Evolutionary conservation across 1,140 invertebrate genomes (phyloP).

Genomic region (Pantala flavescens): DNA sequence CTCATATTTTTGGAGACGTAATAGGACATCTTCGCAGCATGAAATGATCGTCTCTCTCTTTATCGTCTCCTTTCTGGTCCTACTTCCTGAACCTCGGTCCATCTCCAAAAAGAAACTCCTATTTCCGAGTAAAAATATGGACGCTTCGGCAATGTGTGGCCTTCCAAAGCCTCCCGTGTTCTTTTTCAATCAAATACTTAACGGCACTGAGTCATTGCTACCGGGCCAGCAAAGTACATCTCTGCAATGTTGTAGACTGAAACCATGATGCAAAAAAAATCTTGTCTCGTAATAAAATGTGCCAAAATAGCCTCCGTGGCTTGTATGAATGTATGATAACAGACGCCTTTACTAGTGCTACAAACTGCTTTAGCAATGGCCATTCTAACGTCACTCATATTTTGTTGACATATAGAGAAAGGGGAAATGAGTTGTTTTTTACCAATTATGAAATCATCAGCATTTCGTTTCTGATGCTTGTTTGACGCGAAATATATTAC

Average conservation of each 20-base stretch:
- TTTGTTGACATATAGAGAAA: not conserved
- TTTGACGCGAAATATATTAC: slow-evolving; percentile 1
- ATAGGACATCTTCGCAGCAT: not conserved
- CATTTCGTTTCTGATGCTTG: not conserved
- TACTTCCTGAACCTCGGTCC: not conserved
- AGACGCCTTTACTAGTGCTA: not conserved
- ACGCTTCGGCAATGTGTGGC: not conserved
- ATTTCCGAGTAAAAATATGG: not conserved
- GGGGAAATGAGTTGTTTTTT: not conserved
- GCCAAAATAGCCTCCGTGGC: not conserved
- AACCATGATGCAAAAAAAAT: not conserved
- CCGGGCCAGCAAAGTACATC: not conserved
- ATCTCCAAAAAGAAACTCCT: not conserved
- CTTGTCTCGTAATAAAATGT: not conserved
- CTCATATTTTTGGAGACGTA: slow-evolving; percentile 80
- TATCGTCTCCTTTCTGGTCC: not conserved
- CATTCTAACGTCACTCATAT: slow-evolving; percentile 2
- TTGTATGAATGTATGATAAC: slow-evolving; percentile 10
- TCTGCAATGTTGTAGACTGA: slow-evolving; percentile 9
- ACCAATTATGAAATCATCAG: not conserved
- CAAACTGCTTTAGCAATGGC: not conserved
- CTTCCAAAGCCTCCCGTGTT: not conserved
- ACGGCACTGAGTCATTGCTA: slow-evolving; percentile 8
- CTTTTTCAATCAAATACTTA: not conserved
- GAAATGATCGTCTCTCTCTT: not conserved